phyloP scores from a whole-genome alignment of 2,797 vertebrate species.

The Sebastes elongatus region DNA sequence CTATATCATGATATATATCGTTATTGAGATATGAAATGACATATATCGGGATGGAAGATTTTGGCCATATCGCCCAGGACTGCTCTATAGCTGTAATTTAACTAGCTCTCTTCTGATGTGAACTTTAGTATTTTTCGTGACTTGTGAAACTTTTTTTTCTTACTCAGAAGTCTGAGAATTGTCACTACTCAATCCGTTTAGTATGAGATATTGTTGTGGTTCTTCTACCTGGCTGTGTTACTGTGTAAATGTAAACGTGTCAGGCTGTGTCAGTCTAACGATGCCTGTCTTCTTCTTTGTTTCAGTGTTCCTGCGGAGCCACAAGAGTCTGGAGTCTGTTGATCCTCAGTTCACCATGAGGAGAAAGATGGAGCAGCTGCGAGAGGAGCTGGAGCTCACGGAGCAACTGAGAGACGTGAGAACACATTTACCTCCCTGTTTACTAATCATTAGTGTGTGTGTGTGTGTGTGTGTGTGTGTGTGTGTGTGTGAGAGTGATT shows the following conservation, averaged over 20 bases:
- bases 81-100: neutral
- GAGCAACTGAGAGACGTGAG: conserved; percentile 84
- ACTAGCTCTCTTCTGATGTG: neutral
- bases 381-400: conserved; percentile 90
- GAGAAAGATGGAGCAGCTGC: conserved; percentile 95
- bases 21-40: too few relatives aligned
- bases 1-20: too few relatives aligned
- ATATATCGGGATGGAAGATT: too few relatives aligned
- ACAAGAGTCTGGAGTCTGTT: conserved; percentile 91
- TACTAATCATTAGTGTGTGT: too few relatives aligned
- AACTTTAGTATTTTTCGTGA: neutral
- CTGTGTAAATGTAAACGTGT: neutral
- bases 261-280: neutral
- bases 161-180: neutral
- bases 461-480: too few relatives aligned
- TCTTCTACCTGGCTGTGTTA: neutral
- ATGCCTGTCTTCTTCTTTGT: neutral
- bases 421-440: neutral
- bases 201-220: neutral
- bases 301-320: conserved; percentile 87
- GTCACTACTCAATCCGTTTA: rapidly evolving
- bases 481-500: neutral
- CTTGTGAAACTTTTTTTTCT: neutral
- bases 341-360: conserved; percentile 97
- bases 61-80: too few relatives aligned